Percentiles rank a stretch among this genome's conserved stretches.
phyloP scores from a whole-genome alignment of 1,140 invertebrate genomes.

The Antheraea pernyi region DNA sequence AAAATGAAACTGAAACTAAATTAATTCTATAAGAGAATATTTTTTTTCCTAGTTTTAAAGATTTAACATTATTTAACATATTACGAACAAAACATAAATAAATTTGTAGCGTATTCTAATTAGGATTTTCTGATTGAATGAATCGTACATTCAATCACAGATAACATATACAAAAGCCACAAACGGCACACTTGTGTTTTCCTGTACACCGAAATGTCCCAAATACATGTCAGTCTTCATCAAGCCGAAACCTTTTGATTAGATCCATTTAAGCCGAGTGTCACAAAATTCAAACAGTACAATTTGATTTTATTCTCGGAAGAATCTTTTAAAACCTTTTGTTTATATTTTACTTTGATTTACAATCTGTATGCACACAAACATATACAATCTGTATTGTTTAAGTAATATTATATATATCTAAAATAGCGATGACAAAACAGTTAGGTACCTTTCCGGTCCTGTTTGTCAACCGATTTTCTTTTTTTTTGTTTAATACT shows the following conservation, averaged over 20 bases:
- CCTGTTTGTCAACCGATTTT: no score
- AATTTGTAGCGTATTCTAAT: no score
- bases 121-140: background rate
- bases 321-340: background rate
- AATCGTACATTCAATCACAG: background rate
- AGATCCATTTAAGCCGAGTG: constrained; percentile 23
- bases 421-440: background rate
- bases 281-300: constrained; percentile 7
- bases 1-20: no score
- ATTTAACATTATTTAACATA: no score
- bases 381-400: background rate
- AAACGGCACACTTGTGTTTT: background rate
- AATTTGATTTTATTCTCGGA: background rate
- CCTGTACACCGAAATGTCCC: constrained; percentile 8
- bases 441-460: no score
- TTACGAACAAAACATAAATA: no score
- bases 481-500: no score
- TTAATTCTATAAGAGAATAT: no score
- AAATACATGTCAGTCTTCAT: constrained; percentile 34
- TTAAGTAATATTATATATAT: background rate
- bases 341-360: background rate
- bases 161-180: background rate
- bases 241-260: constrained; percentile 19
- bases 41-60: no score
- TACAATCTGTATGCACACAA: no score